Percentiles rank a stretch among this genome's conserved stretches.
Evolutionary conservation across 2,797 vertebrate species (phyloP).

Genomic region (Zonotrichia albicollis): DNA sequence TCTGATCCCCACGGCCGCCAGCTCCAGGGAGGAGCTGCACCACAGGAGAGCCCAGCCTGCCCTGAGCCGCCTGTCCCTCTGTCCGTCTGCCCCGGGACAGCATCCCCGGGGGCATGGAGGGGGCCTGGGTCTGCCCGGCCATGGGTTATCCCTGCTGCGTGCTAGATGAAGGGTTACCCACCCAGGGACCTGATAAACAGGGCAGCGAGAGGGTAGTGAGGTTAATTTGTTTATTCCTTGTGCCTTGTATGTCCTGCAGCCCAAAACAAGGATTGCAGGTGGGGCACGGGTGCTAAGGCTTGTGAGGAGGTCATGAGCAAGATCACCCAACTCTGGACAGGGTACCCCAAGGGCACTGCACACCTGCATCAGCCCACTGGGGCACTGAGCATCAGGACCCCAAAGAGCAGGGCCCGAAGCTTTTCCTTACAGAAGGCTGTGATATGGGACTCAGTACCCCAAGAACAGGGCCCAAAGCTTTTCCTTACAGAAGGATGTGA

Average conservation of each 20-base stretch:
- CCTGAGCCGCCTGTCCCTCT: not conserved
- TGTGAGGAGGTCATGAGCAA: rapidly evolving
- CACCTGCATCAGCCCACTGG: rapidly evolving
- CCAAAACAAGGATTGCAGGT: not conserved
- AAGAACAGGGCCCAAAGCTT: not conserved
- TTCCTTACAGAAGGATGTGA: not conserved
- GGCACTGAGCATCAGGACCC: not conserved
- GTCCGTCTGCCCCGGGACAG: not conserved
- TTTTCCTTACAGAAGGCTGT: not conserved
- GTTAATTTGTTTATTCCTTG: not conserved
- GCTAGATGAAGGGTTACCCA: not conserved
- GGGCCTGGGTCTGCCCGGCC: not conserved
- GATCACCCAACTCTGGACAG: rapidly evolving
- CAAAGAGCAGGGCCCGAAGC: not conserved
- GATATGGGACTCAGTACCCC: not conserved
- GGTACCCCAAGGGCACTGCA: not conserved
- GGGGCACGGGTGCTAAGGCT: not conserved
- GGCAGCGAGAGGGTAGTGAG: rapidly evolving
- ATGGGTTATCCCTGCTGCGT: not conserved
- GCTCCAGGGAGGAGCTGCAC: conserved; percentile 49
- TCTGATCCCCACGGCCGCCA: conserved; percentile 43
- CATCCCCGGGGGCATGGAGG: not conserved
- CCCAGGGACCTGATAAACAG: not conserved
- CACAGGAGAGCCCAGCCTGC: not conserved
- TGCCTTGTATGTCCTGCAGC: not conserved